Base-by-base conservation (phyloP, 2,888 invertebrate species). In the Parnassius mnemosyne region DNA sequence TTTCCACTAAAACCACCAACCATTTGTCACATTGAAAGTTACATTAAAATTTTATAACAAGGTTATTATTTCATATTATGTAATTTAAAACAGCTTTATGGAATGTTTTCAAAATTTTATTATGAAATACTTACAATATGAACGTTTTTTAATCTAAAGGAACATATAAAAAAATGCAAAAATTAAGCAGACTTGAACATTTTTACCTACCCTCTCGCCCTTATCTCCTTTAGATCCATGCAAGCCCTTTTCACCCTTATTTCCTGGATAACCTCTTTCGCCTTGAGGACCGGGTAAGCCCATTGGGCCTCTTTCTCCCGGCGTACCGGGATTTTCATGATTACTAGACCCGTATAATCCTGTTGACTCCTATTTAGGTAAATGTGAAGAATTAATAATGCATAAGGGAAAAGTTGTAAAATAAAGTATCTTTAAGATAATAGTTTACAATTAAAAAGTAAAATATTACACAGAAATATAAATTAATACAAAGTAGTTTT, bases 201-300 rank as follows among this genome's bases (percentile, higher is more conserved):
- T 63, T 73, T 71, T 75, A 90, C 93, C 92, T 80, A 93, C 97
- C 86, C 96, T 93, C 74, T 95, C 95, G 68, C 96, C 96, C 87
- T 95, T 95, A 71, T 93, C 92, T 68, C 96, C 94, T 81, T 94
- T 94, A 66, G 92, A 83, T 64, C 93, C 93, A 58, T 92, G 87
- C 85, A 93, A 91, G 77, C 93, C 93, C 65, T 93, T 89, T 70
- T 93, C 93, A 56, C 95, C 95, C 77, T 93, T 93, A 72, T 87
- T 87, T 54, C 93, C 93, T 61, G 86, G 85, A 71, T 93, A 92
- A 50, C 94, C 95, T 71, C 94, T 88, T 78, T 95, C 95, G 63
- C 95, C 95, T 74, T 92, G 92, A 52, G 93, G 92, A 41, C 95
- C 95, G 20, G 89, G 77, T 47, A 95, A 90, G 66, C 96, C 95